Percentiles rank a stretch among this genome's conserved stretches.
Evolutionary conservation across 2,888 invertebrate species (phyloP).

Genomic region (Drosophila neoperkinsi): DNA sequence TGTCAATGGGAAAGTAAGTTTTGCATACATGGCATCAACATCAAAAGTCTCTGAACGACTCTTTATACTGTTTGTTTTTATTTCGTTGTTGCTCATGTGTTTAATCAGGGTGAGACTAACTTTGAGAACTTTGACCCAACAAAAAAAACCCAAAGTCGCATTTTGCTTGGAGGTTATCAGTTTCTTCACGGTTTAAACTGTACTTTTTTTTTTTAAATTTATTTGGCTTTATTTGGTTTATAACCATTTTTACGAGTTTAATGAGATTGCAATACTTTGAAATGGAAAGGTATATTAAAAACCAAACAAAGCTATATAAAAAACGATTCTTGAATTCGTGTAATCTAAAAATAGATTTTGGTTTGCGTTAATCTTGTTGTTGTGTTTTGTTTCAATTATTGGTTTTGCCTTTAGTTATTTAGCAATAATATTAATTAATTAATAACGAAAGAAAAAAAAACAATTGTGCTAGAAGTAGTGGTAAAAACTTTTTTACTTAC

Average conservation of each 20-base stretch:
- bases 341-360: slow-evolving; percentile 19
- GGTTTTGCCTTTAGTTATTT: slow-evolving; percentile 11
- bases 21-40: slow-evolving; percentile 31
- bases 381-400: slow-evolving; percentile 20
- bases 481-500: slow-evolving; percentile 44
- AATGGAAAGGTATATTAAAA: slow-evolving; percentile 41
- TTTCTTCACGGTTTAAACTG: slow-evolving; percentile 17
- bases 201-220: slow-evolving; percentile 22
- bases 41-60: slow-evolving; percentile 2
- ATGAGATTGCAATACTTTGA: slow-evolving; percentile 82
- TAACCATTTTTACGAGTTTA: slow-evolving; percentile 50
- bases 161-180: slow-evolving; percentile 4
- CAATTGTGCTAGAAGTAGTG: slow-evolving; percentile 14
- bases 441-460: slow-evolving; percentile 18
- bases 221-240: slow-evolving; percentile 39
- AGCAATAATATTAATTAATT: slow-evolving; percentile 18
- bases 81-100: slow-evolving; percentile 9
- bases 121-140: background rate
- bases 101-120: background rate
- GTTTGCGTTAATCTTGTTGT: slow-evolving; percentile 7
- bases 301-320: slow-evolving; percentile 18
- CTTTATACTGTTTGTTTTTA: slow-evolving; percentile 20
- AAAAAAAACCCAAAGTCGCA: background rate
- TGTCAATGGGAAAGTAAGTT: slow-evolving; percentile 89
- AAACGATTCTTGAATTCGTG: slow-evolving; percentile 9